Conservation (phyloP, 2,888 invertebrate species). For the Eugnorisma glareosa region DNA sequence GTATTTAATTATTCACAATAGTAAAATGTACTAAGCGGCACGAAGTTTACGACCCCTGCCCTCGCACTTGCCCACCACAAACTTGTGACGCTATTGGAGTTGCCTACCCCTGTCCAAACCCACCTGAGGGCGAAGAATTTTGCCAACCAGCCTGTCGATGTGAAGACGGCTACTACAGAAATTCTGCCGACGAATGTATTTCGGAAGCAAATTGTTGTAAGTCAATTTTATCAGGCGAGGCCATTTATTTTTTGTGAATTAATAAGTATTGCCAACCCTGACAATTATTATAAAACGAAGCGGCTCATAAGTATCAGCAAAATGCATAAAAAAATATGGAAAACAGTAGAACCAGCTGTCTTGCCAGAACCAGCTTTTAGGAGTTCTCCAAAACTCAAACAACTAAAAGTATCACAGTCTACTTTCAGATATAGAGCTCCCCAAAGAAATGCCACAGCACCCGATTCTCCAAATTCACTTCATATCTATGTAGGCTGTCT, state of each 20-base stretch:
- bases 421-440: not conserved
- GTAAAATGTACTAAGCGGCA: conserved; percentile 46
- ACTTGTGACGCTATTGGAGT: conserved; percentile 64
- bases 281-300: not conserved
- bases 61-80: conserved; percentile 67
- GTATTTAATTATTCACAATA: conserved; percentile 18
- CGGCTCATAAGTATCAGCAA: not conserved
- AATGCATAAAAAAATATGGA: not conserved
- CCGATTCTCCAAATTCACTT: not conserved
- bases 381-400: not conserved
- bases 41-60: conserved; percentile 64
- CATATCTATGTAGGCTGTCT: not conserved
- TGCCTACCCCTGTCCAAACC: conserved; percentile 43
- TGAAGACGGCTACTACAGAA: conserved; percentile 68
- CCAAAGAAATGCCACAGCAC: not conserved
- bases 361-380: not conserved
- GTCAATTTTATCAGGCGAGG: conserved; percentile 35
- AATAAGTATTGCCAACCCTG: not conserved
- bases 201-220: conserved; percentile 66
- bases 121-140: conserved; percentile 13
- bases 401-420: not conserved
- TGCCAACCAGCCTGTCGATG: conserved; percentile 61
- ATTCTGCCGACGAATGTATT: conserved; percentile 62
- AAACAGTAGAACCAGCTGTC: not conserved
- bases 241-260: not conserved